phyloP scores from a whole-genome alignment of 2,797 vertebrate genomes.

The Chromobotia macracanthus region DNA sequence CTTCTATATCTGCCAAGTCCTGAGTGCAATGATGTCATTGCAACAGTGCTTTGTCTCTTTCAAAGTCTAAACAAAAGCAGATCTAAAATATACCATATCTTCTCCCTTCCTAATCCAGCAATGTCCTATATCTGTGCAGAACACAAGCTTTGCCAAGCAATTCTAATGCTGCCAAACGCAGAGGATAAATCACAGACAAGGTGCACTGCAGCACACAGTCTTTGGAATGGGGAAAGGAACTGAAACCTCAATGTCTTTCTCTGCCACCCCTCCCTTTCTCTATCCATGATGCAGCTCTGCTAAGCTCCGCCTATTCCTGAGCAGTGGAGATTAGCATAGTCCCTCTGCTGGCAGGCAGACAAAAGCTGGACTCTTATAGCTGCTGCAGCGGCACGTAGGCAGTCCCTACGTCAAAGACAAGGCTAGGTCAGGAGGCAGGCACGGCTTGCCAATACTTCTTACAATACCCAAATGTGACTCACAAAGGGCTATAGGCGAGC shows the following conservation, averaged over 20 bases:
- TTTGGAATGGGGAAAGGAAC: conserved; percentile 54
- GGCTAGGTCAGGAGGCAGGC: conserved; percentile 66
- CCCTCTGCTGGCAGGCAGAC: conserved; percentile 86
- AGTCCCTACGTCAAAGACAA: conserved; percentile 73
- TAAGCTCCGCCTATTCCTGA: conserved; percentile 69
- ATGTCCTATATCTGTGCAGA: conserved; percentile 9
- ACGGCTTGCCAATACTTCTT: conserved; percentile 68
- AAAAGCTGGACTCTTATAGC: conserved; percentile 78
- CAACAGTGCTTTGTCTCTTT: conserved; percentile 50
- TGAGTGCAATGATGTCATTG: conserved; percentile 75
- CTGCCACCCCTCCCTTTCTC: conserved; percentile 35
- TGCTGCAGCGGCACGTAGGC: conserved; percentile 81
- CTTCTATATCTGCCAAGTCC: conserved; percentile 72
- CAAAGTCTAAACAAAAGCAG: background rate
- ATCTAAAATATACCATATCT: background rate
- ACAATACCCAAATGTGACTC: conserved; percentile 78
- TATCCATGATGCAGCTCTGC: conserved; percentile 75
- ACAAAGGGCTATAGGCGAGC: conserved; percentile 33
- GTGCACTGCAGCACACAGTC: conserved; percentile 52
- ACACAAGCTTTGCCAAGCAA: background rate
- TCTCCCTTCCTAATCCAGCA: background rate
- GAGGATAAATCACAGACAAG: conserved; percentile 26
- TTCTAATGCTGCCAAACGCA: background rate
- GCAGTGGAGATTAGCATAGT: conserved; percentile 71
- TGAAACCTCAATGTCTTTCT: conserved; percentile 66